phyloP scores from a whole-genome alignment of 2,113 vertebrate species.

The Orthonyx spaldingii region DNA sequence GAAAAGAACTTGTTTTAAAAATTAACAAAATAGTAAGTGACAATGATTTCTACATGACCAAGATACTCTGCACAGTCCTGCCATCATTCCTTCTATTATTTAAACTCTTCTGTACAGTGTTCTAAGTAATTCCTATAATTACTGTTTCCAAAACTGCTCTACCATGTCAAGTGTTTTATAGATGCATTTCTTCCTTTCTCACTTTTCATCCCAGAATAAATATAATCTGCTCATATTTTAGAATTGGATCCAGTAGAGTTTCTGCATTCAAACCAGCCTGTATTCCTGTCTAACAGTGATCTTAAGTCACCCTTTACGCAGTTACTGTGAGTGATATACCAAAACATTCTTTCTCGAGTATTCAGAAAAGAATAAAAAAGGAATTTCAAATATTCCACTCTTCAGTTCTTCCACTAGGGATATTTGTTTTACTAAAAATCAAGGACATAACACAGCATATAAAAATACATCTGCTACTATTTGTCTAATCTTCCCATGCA shows the following conservation, averaged over 20 bases:
- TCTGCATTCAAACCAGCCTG: neutral
- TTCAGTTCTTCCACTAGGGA: neutral
- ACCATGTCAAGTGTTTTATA: neutral
- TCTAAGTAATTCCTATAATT: neutral
- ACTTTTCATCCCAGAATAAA: neutral
- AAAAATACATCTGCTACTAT: constrained; percentile 4
- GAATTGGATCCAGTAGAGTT: neutral
- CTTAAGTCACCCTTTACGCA: neutral
- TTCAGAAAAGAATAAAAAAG: neutral
- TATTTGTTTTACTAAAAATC: neutral
- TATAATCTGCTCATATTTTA: neutral
- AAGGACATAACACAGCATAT: neutral
- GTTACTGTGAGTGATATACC: neutral
- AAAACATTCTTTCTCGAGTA: neutral
- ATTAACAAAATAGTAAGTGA: neutral
- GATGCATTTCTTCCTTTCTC: neutral
- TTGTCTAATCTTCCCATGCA: neutral
- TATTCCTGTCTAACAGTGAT: neutral
- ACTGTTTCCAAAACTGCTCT: neutral
- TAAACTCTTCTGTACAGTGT: neutral
- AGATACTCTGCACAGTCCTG: neutral
- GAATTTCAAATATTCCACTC: neutral
- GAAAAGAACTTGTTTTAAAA: neutral
- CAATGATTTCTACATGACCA: neutral
- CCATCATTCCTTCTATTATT: neutral